Conservation (phyloP, 2,113 vertebrate genomes). For the Haemorhous mexicanus region DNA sequence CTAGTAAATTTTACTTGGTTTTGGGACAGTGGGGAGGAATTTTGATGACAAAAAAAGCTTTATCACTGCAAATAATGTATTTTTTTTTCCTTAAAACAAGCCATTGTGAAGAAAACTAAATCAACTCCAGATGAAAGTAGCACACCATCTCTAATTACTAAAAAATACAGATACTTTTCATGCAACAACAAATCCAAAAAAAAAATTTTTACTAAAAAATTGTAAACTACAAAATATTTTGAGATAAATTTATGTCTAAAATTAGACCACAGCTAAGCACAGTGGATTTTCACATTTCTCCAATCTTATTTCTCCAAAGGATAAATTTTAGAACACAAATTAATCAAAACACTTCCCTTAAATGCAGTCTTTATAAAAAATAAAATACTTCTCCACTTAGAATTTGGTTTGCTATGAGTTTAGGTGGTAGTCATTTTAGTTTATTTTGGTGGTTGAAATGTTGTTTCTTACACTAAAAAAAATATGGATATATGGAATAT, state of each 20-base stretch:
- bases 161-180: background rate
- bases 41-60: background rate
- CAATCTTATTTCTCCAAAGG: background rate
- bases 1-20: background rate
- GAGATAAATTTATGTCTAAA: background rate
- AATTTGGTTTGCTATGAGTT: background rate
- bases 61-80: background rate
- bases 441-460: background rate
- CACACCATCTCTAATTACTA: background rate
- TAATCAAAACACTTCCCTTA: background rate
- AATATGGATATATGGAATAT: background rate
- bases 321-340: background rate
- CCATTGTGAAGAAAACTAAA: background rate
- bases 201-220: background rate
- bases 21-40: background rate
- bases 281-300: background rate
- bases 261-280: accelerated
- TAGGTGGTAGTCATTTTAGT: background rate
- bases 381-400: background rate
- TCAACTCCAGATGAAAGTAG: background rate
- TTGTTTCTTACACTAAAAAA: background rate
- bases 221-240: background rate
- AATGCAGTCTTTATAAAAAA: background rate
- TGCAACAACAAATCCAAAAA: background rate
- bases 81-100: background rate